phyloP scores from a whole-genome alignment of 2,113 vertebrate species.

The Phyllopteryx taeniolatus region DNA sequence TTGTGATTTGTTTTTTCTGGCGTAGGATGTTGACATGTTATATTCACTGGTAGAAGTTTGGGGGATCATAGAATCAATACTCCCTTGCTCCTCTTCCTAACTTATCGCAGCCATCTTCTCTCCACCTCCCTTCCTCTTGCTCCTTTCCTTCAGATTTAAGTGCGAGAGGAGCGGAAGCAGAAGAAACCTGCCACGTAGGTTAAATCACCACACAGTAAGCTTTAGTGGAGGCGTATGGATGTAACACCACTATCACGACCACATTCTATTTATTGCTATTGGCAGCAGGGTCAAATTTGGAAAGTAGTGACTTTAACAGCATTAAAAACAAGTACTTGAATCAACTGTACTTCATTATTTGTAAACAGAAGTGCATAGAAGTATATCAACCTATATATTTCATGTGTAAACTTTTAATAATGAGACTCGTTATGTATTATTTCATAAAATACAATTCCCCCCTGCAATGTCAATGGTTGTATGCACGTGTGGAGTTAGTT shows the following conservation, averaged over 20 bases:
- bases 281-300: neutral
- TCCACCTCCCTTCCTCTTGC: conserved; percentile 18
- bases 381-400: no score
- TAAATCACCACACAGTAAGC: conserved; percentile 49
- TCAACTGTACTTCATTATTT: neutral
- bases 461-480: conserved; percentile 30
- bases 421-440: neutral
- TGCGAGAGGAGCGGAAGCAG: conserved; percentile 40
- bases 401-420: neutral
- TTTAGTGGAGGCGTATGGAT: conserved; percentile 33
- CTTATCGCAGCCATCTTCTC: conserved; percentile 33
- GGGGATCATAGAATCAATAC: conserved; percentile 75
- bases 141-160: conserved; percentile 53
- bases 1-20: conserved; percentile 76
- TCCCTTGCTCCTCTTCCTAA: conserved; percentile 47
- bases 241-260: conserved; percentile 13
- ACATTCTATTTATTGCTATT: conserved; percentile 34
- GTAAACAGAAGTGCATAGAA: neutral
- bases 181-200: conserved; percentile 53
- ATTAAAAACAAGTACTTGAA: neutral
- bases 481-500: conserved; percentile 2
- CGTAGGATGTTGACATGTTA: conserved; percentile 70
- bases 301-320: neutral
- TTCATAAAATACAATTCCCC: conserved; percentile 7
- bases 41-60: conserved; percentile 68